Base-by-base conservation (phyloP, 1,140 invertebrate species). In the Zaprionus taronus region DNA sequence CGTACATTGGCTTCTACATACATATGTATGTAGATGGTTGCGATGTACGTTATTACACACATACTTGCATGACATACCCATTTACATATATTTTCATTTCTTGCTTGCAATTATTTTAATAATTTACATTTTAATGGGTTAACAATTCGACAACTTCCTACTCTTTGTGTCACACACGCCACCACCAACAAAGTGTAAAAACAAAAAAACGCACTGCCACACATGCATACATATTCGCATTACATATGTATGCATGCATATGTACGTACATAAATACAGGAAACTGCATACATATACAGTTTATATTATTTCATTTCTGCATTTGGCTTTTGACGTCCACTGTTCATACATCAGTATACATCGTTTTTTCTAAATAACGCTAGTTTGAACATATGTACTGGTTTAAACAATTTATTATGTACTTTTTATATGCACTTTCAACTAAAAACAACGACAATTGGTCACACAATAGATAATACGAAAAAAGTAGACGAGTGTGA, bases 381-480 rank as follows among this genome's bases (percentile, higher is more conserved):
- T 60, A 41, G 34, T 47, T 64, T 71, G 41, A 64, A 64, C 60
- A 60, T 44, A 64, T 51, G 31, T 51, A 71, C 57, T 75, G 67
- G 31, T 24, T 75, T 47, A 17, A 57, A 49, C 24, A 58, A 58
- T 53, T 41, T 60, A 61, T 64, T 41, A 65, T 55, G 34, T 60
- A 65, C 73, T 71, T 72, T 63, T 61, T 60, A 55, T 71, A 72
- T 76, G 68, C 73, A 76, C 73, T 72, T 76, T 72, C 73, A 76
- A 72, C 69, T 72, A 76, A 76, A 65, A 76, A 76, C 72, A 75
- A 75, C 72, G 72, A 71, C 72, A 70, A 75, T 57, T 75, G 72
- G 72, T 75, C 72, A 70, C 73, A 76, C 73, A 76, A 76, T 76
- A 75, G 73, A 71, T 65, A 71, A 76, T 71, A 76, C 41, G 68